These are phyloP conservation scores for Neosilurus mollespiculum DNA, from an alignment of 2,797 vertebrate genomes.

Conservation along the genomic window DNA sequence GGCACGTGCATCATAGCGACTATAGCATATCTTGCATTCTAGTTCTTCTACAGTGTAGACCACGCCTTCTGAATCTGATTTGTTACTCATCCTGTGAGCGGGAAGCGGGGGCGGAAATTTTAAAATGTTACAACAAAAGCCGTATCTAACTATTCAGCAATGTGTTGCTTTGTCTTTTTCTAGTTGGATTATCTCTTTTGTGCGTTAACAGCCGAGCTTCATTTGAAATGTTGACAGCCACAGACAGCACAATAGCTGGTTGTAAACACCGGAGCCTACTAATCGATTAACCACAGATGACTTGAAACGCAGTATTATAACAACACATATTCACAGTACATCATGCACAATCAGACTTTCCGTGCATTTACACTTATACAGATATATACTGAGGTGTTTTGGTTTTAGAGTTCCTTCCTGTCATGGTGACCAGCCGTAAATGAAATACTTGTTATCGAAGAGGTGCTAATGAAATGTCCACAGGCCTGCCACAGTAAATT, in stretches of 20 bases:
- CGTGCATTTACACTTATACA: conserved; percentile 10
- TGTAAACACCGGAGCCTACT: conserved; percentile 20
- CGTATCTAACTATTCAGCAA: neutral
- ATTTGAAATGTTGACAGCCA: conserved; percentile 1
- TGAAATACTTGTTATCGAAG: conserved; percentile 22
- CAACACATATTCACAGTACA: conserved; percentile 34
- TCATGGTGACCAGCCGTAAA: conserved; percentile 25
- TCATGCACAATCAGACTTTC: conserved; percentile 37
- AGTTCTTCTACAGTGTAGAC: conserved; percentile 73
- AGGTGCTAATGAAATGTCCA: conserved; percentile 28
- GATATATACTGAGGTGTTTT: conserved; percentile 23
- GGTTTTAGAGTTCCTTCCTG: conserved; percentile 11
- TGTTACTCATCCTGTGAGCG: conserved; percentile 58
- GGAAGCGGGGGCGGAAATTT: neutral
- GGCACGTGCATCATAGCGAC: conserved; percentile 74
- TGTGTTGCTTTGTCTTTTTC: neutral
- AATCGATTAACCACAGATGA: conserved; percentile 37
- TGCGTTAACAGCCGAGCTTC: neutral
- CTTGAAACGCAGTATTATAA: conserved; percentile 35
- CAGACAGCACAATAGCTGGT: conserved; percentile 9
- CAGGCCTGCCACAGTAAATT: conserved; percentile 7
- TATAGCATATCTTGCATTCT: conserved; percentile 89
- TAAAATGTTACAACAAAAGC: neutral
- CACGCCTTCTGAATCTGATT: conserved; percentile 54
- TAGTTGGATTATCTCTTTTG: neutral